Percentiles rank a stretch among this genome's conserved stretches.
Conservation (phyloP, 2,888 invertebrate genomes). For the Polyommatus iphigenia region DNA sequence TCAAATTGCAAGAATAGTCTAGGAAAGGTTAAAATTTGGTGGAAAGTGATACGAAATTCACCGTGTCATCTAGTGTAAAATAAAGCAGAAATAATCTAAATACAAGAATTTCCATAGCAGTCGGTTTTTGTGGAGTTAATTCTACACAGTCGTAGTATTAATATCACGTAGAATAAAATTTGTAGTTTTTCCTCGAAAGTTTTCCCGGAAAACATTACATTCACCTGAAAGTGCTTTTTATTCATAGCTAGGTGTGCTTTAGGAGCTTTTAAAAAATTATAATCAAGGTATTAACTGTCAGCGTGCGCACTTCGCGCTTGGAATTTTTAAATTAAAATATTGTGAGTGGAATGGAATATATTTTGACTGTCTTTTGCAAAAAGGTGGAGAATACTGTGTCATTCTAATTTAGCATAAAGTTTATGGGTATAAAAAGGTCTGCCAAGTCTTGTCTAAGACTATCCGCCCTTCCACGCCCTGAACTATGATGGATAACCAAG, state of each 20-base stretch:
- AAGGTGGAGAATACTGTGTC: neutral
- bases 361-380: neutral
- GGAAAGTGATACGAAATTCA: too few species aligned
- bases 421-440: too few species aligned
- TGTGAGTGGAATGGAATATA: neutral
- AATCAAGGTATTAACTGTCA: conserved; percentile 20
- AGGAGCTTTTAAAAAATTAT: conserved; percentile 25
- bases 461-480: too few species aligned
- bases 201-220: neutral
- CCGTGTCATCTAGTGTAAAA: too few species aligned
- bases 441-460: too few species aligned
- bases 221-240: conserved; percentile 1
- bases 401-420: neutral
- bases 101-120: neutral
- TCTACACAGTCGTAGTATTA: neutral
- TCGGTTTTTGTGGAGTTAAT: neutral
- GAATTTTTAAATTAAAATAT: conserved; percentile 19
- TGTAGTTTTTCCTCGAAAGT: neutral
- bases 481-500: too few species aligned
- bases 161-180: neutral
- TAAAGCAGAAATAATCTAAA: neutral
- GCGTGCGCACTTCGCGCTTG: neutral
- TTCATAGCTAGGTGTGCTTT: conserved; percentile 1
- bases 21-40: too few species aligned
- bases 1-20: too few species aligned